Conservation (phyloP, 2,888 invertebrate genomes). For the Drosophila mettleri region DNA sequence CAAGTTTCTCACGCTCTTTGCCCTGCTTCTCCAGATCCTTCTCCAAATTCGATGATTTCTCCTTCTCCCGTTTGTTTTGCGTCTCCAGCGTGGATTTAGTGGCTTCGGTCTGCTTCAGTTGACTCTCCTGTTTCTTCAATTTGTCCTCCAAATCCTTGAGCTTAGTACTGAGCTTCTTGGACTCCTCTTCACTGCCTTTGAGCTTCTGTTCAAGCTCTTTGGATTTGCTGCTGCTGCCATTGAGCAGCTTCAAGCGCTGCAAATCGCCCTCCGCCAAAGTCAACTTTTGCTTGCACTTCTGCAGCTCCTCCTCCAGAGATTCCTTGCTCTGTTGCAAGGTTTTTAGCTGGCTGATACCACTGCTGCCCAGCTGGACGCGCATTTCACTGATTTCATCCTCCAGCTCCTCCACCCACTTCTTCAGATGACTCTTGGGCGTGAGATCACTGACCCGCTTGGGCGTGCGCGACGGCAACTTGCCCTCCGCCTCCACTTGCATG, state of each 20-base stretch:
- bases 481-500: conserved; percentile 88
- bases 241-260: conserved; percentile 75
- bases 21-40: conserved; percentile 88
- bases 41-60: conserved; percentile 86
- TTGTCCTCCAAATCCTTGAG: conserved; percentile 85
- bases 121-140: conserved; percentile 86
- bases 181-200: conserved; percentile 89
- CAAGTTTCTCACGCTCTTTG: conserved; percentile 88
- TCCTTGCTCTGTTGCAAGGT: conserved; percentile 88
- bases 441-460: conserved; percentile 90
- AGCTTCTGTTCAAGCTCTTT: conserved; percentile 89
- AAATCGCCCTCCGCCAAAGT: conserved; percentile 87
- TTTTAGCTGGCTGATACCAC: conserved; percentile 85
- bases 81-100: conserved; percentile 85
- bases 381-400: conserved; percentile 92
- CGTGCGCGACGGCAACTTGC: conserved; percentile 89
- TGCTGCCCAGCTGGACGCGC: conserved; percentile 84
- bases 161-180: conserved; percentile 87
- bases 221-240: conserved; percentile 86
- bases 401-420: conserved; percentile 93
- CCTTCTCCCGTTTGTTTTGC: conserved; percentile 85
- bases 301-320: conserved; percentile 88
- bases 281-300: conserved; percentile 88
- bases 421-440: conserved; percentile 86
- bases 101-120: conserved; percentile 86